Base-by-base conservation (phyloP, 2,797 vertebrate species). In the Ceryle rudis region DNA sequence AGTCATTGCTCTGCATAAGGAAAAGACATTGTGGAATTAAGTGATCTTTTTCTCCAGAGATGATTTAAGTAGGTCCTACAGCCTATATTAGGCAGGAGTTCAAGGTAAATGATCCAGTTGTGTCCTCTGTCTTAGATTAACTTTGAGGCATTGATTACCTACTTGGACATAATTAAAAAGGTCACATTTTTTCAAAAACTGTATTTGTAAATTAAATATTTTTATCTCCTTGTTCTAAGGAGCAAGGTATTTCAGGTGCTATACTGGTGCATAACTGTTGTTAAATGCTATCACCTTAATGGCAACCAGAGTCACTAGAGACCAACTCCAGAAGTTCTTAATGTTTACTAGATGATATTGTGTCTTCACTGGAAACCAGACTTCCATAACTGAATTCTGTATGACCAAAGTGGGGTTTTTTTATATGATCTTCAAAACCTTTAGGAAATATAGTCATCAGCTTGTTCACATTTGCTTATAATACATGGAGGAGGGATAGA, bases 51-150 rank as follows among this genome's bases (percentile, higher is more conserved):
- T 90, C 93, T 91, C 95, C 42, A 84, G 88, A 90, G 85, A 88
- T 69, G 2, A 46, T 88, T 80, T 90, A 95, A 95, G 31, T 95
- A 93, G 88, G 85, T 94, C 58, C 82, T 78, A 42, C 14, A 86
- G 14, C 49, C 85, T 91, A 72, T 96, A 93, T 94, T 90, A 90
- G 82, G 82, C 58, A 93, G 58, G 39, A 89, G 57, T 61, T 94
- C 77, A 72, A 75, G 66, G 69, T 86, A 83, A 88, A 81, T 62
- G 80, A 75, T 86, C 37, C 54, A 72, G 6, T 25, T 74, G 54
- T 65, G 70, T 86, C 80, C 65, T 86, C 54, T 79, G 54, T 39
- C 39, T 95, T 84, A 89, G 70, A 88, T 94, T 88, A 93, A 72
- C 54, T 81, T 65, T 69, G 60, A 94, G 46, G 37, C 41, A 86